Percentiles rank a stretch among this genome's conserved stretches.
Conservation (phyloP, 2,797 vertebrate genomes). For the Chelmon rostratus region DNA sequence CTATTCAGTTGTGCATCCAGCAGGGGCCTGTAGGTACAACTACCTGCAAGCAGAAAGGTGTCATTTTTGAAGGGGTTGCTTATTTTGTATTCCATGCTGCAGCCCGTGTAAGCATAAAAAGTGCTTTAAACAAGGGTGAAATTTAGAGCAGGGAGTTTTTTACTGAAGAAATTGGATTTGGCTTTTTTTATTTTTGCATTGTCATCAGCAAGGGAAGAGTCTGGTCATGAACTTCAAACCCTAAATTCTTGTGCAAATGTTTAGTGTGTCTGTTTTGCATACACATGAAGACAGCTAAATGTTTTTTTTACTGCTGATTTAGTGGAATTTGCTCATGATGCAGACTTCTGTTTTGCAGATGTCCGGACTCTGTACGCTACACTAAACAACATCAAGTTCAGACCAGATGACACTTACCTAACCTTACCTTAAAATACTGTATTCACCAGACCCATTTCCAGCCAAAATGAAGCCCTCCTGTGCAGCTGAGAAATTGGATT, state of each 20-base stretch:
- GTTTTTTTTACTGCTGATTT: slow-evolving; percentile 6
- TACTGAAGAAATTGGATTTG: background rate
- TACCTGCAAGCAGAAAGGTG: background rate
- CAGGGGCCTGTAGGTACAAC: background rate
- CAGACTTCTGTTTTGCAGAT: background rate
- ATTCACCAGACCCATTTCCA: slow-evolving; percentile 12
- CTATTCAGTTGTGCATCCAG: background rate
- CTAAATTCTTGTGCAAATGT: background rate
- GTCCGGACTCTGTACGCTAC: background rate
- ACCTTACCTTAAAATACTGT: slow-evolving; percentile 1
- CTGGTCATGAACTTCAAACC: background rate
- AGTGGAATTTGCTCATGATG: slow-evolving; percentile 5
- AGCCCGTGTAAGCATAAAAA: background rate
- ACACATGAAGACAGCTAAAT: background rate
- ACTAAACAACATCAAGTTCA: slow-evolving; percentile 11
- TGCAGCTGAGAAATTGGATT: slow-evolving; percentile 41
- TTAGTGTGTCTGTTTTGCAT: background rate
- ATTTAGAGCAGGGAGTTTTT: slow-evolving; percentile 1
- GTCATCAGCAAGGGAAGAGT: background rate
- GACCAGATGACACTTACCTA: background rate
- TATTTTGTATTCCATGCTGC: background rate
- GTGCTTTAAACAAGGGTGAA: background rate
- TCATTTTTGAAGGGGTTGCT: background rate
- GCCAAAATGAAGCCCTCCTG: slow-evolving; percentile 40
- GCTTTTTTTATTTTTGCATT: slow-evolving; percentile 3